Evolutionary conservation across 2,113 vertebrate species (phyloP), one percentile per base, ranked within the genome.

Genomic region (Poicephalus gulielmi): DNA sequence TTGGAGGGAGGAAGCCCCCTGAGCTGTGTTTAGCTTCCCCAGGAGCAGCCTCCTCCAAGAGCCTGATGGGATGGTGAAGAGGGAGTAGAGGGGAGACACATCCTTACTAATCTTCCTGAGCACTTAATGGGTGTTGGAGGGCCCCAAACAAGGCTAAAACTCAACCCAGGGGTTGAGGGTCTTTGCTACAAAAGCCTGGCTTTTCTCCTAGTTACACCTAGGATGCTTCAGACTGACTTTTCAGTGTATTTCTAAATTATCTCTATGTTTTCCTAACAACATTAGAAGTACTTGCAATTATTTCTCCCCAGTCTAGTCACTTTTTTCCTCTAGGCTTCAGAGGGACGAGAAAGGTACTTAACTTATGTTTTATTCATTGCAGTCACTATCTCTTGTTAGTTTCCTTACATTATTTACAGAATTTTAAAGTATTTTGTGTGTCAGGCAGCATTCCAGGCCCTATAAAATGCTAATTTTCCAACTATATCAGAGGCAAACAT

Each of bases 401-500:
- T 98, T 96, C 73, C 93, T 97, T 97, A 95, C 96, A 97, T 98
- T 97, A 97, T 97, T 98, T 97, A 97, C 96, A 92, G 96, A 96
- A 97, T 96, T 97, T 92, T 96, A 86, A 97, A 96, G 86, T 96
- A 94, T 96, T 96, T 96, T 93, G 71, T 96, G 93, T 91, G 95
- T 93, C 71, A 94, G 92, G 90, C 94, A 95, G 75, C 91, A 95
- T 92, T 92, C 52, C 83, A 92, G 83, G 33, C 77, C 91, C 95
- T 96, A 95, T 92, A 94, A 97, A 97, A 97, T 95, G 95, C 95
- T 96, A 94, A 96, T 96, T 96, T 93, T 88, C 88, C 88, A 88
- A 90, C 88, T 90, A 68, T 94, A 93, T 97, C 91, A 83, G 78
- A 97, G 86, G 89, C 88, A 95, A 96, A 81, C 94, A 97, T 96